Evolutionary conservation across 2,797 vertebrate species (phyloP).

Genomic region (Picus viridis): DNA sequence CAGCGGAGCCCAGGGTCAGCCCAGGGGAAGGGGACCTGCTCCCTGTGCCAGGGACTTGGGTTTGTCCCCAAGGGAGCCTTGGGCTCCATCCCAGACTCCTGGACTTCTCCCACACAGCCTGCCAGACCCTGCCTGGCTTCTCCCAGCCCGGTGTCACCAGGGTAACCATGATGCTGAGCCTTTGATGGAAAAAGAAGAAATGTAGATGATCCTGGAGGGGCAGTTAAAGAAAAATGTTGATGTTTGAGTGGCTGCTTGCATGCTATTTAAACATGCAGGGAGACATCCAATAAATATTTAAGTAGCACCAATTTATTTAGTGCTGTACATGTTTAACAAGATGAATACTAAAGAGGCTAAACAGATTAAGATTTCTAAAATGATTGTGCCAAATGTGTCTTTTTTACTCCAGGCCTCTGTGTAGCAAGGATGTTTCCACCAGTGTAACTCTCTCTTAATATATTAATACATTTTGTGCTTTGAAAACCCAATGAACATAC

Average conservation of each 20-base stretch:
- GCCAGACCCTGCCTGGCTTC: fast-evolving
- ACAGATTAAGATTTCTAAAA: conserved; percentile 56
- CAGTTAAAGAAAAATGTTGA: not conserved
- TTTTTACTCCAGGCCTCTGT: conserved; percentile 17
- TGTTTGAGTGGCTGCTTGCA: conserved; percentile 20
- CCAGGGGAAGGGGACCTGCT: fast-evolving
- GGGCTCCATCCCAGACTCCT: not conserved
- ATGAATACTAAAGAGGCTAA: conserved; percentile 62
- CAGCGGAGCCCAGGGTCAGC: fast-evolving
- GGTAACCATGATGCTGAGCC: not conserved
- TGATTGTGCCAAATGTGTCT: not conserved
- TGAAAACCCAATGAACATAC: not conserved
- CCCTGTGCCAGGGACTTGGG: not conserved
- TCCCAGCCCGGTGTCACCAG: fast-evolving
- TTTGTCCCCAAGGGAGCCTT: fast-evolving
- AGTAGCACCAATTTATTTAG: conserved; percentile 58
- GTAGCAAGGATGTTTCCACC: conserved; percentile 3
- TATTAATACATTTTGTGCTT: not conserved
- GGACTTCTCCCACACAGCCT: fast-evolving
- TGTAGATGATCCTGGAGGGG: not conserved
- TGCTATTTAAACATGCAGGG: conserved; percentile 38
- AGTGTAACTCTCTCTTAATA: not conserved
- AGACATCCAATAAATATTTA: conserved; percentile 69
- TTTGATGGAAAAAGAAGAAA: not conserved
- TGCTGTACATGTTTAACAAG: conserved; percentile 63